Percentiles rank a stretch among this genome's conserved stretches.
These are phyloP conservation scores for Polypedilum pembai DNA, from an alignment of 1,140 invertebrate species.

Conservation along the genomic window DNA sequence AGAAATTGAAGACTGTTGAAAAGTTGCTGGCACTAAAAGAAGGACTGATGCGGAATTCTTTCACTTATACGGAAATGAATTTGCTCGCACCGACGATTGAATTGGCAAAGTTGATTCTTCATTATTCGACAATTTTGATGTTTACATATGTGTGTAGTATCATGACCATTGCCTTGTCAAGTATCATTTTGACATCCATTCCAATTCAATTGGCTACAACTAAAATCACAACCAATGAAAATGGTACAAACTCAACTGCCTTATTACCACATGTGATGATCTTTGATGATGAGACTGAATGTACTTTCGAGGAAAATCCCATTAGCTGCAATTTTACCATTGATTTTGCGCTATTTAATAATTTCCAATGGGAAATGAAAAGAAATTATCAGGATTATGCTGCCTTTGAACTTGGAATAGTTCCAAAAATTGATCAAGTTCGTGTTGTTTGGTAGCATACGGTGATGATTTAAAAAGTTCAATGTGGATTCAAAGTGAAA, in stretches of 20 bases:
- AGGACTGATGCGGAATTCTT: not conserved
- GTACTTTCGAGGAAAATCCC: not conserved
- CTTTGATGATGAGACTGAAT: slow-evolving; percentile 5
- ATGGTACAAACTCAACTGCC: not conserved
- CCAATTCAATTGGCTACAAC: not conserved
- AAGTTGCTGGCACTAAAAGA: not conserved
- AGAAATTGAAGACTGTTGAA: not conserved
- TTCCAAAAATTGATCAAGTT: slow-evolving; percentile 1
- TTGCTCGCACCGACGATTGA: not conserved
- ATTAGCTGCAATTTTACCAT: not conserved
- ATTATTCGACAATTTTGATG: not conserved
- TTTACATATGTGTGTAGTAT: not conserved
- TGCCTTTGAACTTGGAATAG: not conserved
- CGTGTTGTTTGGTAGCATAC: slow-evolving; percentile 14
- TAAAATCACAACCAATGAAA: not conserved
- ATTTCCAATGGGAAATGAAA: not conserved
- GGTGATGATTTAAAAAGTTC: not conserved
- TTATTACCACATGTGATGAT: not conserved
- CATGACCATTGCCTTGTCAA: not conserved
- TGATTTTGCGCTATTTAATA: not conserved
- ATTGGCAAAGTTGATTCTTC: not conserved
- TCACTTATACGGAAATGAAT: not conserved
- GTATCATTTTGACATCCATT: not conserved
- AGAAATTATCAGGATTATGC: not conserved
- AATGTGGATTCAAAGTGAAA: too few relatives aligned